A percentile compares a stretch with the other conserved stretches of the same genome.
phyloP scores from a whole-genome alignment of 2,888 invertebrate species.

The Sylvicola cinctus region DNA sequence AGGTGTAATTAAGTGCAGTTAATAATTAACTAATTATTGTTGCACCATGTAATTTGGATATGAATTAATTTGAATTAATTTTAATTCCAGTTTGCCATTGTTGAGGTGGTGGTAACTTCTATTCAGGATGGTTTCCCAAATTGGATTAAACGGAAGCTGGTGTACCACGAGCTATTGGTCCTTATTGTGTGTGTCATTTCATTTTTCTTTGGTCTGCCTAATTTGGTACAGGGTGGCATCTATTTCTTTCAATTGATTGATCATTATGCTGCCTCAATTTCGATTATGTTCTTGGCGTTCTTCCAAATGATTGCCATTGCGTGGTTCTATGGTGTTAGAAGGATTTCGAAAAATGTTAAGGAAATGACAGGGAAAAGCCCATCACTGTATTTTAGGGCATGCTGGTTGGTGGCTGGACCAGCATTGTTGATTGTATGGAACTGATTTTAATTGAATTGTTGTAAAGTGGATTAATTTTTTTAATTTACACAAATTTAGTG shows the following conservation, averaged over 20 bases:
- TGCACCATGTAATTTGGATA: too few species aligned
- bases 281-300: conserved; percentile 80
- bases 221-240: conserved; percentile 80
- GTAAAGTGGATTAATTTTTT: not conserved
- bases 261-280: conserved; percentile 80
- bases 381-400: conserved; percentile 60
- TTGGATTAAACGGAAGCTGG: conserved; percentile 61
- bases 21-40: too few species aligned
- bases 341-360: conserved; percentile 62
- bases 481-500: conserved; percentile 28
- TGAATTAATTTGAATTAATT: too few species aligned
- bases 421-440: conserved; percentile 43
- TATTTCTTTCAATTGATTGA: conserved; percentile 83
- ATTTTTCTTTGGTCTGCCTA: conserved; percentile 67
- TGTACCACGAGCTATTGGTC: conserved; percentile 73
- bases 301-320: conserved; percentile 81
- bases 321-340: conserved; percentile 76
- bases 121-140: conserved; percentile 83
- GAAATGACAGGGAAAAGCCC: conserved; percentile 76
- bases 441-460: not conserved
- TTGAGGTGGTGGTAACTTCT: conserved; percentile 84
- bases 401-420: conserved; percentile 69
- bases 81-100: conserved; percentile 66
- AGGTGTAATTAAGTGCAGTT: too few species aligned
- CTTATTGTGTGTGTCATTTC: conserved; percentile 64